Percentiles rank a stretch among this genome's conserved stretches.
Conservation (phyloP, 2,113 vertebrate species). For the Microtus ochrogaster region DNA sequence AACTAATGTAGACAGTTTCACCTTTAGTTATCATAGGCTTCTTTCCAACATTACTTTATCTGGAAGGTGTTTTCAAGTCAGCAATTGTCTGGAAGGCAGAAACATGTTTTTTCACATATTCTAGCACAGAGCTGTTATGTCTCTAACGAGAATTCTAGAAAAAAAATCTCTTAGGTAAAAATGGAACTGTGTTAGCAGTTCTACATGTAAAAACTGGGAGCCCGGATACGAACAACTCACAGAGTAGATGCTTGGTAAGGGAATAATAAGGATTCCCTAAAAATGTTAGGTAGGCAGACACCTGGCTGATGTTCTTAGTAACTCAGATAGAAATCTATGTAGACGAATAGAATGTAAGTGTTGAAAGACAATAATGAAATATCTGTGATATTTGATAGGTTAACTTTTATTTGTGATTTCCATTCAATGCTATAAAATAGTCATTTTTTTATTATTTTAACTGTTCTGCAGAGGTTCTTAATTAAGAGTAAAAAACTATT, state of each 20-base stretch:
- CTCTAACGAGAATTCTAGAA: neutral
- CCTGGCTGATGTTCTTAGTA: neutral
- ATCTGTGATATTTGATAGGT: neutral
- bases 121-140: neutral
- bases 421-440: neutral
- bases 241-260: neutral
- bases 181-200: neutral
- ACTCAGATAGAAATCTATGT: neutral
- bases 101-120: neutral
- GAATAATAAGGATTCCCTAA: neutral
- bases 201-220: neutral
- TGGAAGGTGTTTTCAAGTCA: neutral
- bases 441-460: neutral
- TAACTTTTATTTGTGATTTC: neutral
- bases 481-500: neutral
- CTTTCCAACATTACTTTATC: neutral
- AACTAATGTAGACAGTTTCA: neutral
- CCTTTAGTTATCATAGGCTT: neutral
- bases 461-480: neutral
- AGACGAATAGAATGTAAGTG: neutral
- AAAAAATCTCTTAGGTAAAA: neutral
- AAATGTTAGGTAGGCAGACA: neutral
- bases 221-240: neutral
- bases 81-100: neutral
- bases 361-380: neutral